These are phyloP conservation scores for Choloepus didactylus DNA, from an alignment of 2,797 vertebrate species.

Conservation along the genomic window DNA sequence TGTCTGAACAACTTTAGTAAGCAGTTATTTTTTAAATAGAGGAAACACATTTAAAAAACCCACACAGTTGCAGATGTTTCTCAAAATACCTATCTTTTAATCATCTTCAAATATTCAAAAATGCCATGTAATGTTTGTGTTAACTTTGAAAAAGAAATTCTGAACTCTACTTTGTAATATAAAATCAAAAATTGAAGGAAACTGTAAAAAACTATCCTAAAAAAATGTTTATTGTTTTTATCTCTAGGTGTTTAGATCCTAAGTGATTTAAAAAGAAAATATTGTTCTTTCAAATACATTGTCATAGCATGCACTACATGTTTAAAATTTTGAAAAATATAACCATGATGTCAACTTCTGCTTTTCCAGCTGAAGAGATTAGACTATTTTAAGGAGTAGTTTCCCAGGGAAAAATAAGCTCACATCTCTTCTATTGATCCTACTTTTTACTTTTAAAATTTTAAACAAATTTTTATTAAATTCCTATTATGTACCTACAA, in stretches of 20 bases:
- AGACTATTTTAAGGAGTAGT: background rate
- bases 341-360: background rate
- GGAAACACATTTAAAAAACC: background rate
- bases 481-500: background rate
- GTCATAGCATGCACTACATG: background rate
- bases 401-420: background rate
- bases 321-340: background rate
- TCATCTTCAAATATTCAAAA: background rate
- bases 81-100: background rate
- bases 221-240: background rate
- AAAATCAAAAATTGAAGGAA: background rate
- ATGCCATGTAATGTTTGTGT: background rate
- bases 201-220: background rate
- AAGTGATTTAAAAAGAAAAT: background rate
- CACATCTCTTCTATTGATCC: background rate
- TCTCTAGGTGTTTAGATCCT: background rate
- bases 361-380: background rate
- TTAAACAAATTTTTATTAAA: slow-evolving; percentile 2
- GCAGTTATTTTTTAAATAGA: background rate
- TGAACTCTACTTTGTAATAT: background rate
- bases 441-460: background rate
- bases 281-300: background rate
- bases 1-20: background rate
- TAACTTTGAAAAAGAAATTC: background rate
- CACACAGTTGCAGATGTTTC: background rate